phyloP scores from a whole-genome alignment of 2,888 invertebrate species.

The Athalia circularis region DNA sequence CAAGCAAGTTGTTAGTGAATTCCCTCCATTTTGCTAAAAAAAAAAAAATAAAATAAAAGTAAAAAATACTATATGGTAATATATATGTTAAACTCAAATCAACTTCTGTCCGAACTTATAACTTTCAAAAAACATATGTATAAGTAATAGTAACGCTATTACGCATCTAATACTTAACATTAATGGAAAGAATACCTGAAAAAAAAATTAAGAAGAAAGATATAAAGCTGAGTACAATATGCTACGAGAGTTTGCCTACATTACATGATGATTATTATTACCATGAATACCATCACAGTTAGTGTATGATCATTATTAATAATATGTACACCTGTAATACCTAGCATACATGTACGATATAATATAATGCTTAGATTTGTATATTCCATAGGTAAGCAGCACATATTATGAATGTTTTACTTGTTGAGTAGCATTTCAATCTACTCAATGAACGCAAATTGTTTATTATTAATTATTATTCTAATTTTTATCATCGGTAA shows the following conservation, averaged over 20 bases:
- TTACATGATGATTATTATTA: constrained; percentile 57
- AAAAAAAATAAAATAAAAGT: constrained; percentile 54
- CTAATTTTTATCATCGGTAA: constrained; percentile 20
- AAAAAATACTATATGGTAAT: constrained; percentile 53
- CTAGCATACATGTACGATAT: constrained; percentile 46
- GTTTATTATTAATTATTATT: constrained; percentile 58
- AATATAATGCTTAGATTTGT: constrained; percentile 66
- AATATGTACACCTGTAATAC: constrained; percentile 33
- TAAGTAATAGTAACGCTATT: constrained; percentile 56
- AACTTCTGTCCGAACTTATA: constrained; percentile 70
- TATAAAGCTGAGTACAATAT: constrained; percentile 69
- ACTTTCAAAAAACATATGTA: constrained; percentile 52
- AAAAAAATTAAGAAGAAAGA: background rate
- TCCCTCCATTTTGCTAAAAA: constrained; percentile 72
- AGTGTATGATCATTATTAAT: constrained; percentile 63
- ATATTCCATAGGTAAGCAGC: constrained; percentile 66
- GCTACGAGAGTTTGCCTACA: constrained; percentile 69
- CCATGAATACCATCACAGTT: constrained; percentile 55
- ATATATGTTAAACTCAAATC: constrained; percentile 62
- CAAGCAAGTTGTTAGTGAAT: constrained; percentile 71
- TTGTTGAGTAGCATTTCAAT: constrained; percentile 51
- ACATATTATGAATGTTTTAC: constrained; percentile 64
- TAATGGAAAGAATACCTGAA: too few species aligned
- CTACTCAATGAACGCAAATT: too few species aligned
- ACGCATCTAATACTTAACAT: background rate